These are phyloP conservation scores for Eupithecia subumbrata DNA, from an alignment of 2,888 invertebrate species.

Conservation along the genomic window DNA sequence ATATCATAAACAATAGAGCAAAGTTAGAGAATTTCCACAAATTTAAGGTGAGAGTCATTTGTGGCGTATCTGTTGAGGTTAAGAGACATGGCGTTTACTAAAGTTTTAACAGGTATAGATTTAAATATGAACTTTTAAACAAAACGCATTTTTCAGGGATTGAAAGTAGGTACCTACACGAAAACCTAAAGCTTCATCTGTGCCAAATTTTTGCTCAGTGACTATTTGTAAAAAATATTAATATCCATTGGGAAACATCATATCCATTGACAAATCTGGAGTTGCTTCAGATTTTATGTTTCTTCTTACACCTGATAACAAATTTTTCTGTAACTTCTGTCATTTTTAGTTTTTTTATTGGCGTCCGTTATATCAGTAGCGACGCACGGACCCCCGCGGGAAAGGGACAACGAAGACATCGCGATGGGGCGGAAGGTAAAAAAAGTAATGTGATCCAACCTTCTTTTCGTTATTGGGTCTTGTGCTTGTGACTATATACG, in stretches of 20 bases:
- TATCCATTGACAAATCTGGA: background rate
- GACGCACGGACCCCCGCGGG: constrained; percentile 72
- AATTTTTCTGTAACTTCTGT: background rate
- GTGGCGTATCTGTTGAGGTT: constrained; percentile 36
- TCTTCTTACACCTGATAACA: background rate
- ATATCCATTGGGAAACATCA: background rate
- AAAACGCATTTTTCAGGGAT: background rate
- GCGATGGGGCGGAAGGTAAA: constrained; percentile 79
- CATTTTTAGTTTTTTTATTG: constrained; percentile 36
- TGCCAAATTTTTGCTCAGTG: background rate
- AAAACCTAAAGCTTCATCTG: background rate
- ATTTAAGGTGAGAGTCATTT: constrained; percentile 30
- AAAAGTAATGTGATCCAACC: constrained; percentile 51
- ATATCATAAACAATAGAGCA: constrained; percentile 53
- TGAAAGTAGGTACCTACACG: background rate
- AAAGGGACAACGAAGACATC: constrained; percentile 76
- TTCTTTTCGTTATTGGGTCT: constrained; percentile 10
- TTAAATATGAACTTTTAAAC: constrained; percentile 10
- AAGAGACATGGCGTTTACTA: constrained; percentile 43
- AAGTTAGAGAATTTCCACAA: background rate
- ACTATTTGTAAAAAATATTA: background rate
- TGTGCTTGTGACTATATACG: background rate
- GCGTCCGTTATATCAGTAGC: constrained; percentile 40
- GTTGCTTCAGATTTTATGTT: background rate
- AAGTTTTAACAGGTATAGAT: constrained; percentile 48